These are phyloP conservation scores for Lichenostomus cassidix DNA, from an alignment of 2,113 vertebrate species.

Conservation along the genomic window DNA sequence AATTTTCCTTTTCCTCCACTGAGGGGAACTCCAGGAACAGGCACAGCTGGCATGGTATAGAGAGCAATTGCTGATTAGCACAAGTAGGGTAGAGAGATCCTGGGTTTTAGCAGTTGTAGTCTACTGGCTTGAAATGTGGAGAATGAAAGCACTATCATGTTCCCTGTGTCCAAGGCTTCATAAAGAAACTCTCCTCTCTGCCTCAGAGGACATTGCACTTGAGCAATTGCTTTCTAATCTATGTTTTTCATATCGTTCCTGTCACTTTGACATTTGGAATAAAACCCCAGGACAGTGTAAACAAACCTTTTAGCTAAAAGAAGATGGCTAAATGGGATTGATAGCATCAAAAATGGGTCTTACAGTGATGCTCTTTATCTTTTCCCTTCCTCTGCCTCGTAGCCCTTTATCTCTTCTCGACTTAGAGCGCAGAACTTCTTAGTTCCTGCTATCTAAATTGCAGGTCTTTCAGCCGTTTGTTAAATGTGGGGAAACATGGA, in stretches of 20 bases:
- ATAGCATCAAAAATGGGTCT: slow-evolving; percentile 29
- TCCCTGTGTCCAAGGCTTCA: neutral
- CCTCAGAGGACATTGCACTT: neutral
- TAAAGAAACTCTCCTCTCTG: neutral
- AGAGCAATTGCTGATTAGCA: neutral
- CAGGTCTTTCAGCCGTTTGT: slow-evolving; percentile 24
- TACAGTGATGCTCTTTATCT: slow-evolving; percentile 3
- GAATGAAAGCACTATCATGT: neutral
- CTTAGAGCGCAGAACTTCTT: slow-evolving; percentile 3
- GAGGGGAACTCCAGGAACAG: neutral
- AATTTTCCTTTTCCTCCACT: neutral
- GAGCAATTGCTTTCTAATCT: slow-evolving; percentile 44
- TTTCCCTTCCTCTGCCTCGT: neutral
- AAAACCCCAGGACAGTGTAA: neutral
- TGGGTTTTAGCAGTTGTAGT: neutral
- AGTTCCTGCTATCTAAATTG: slow-evolving; percentile 32
- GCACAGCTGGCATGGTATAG: rapidly evolving
- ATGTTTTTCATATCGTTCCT: neutral
- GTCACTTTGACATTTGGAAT: slow-evolving; percentile 32
- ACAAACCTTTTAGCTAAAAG: slow-evolving; percentile 40
- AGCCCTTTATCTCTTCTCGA: slow-evolving; percentile 31
- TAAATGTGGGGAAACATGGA: slow-evolving; percentile 3
- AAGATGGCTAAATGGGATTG: slow-evolving; percentile 8
- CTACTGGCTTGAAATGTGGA: neutral
- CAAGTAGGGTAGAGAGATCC: neutral